Conservation (phyloP, 2,888 invertebrate species). For the Hydroisotoma schaefferi region DNA sequence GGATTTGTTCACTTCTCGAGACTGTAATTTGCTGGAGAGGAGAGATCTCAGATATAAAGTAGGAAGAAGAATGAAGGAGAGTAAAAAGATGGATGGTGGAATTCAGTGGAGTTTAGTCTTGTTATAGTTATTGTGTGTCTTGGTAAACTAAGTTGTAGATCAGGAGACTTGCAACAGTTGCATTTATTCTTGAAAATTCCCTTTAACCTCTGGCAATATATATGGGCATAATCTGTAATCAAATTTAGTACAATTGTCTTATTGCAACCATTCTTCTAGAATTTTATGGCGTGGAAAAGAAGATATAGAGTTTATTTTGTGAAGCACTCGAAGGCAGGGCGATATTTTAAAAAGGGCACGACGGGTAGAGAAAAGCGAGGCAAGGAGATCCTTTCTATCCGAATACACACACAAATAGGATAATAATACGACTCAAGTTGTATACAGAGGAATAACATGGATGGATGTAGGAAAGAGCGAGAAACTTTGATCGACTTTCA, state of each 20-base stretch:
- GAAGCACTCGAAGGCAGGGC: conserved; percentile 49
- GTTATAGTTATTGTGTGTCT: conserved; percentile 18
- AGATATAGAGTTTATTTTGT: conserved; percentile 51
- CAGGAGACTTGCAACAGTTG: conserved; percentile 49
- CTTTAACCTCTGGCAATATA: conserved; percentile 50
- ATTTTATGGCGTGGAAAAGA: conserved; percentile 51
- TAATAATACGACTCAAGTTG: conserved; percentile 11
- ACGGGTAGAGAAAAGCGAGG: conserved; percentile 15
- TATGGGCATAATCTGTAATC: conserved; percentile 51
- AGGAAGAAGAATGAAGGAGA: conserved; percentile 15
- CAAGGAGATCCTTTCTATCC: conserved; percentile 16
- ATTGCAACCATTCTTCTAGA: conserved; percentile 49
- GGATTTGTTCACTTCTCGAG: too few species aligned
- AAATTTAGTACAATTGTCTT: conserved; percentile 51
- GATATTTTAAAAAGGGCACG: conserved; percentile 50
- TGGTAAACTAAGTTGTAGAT: conserved; percentile 37
- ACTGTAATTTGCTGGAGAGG: too few species aligned
- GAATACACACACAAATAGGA: conserved; percentile 14
- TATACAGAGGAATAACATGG: not conserved
- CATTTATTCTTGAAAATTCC: conserved; percentile 47
- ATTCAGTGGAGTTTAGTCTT: conserved; percentile 23
- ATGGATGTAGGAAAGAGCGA: conserved; percentile 22
- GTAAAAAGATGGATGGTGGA: conserved; percentile 17
- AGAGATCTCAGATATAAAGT: not conserved
- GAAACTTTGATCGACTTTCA: conserved; percentile 50